Conservation (phyloP, 2,888 invertebrate species). For the Meganola albula region DNA sequence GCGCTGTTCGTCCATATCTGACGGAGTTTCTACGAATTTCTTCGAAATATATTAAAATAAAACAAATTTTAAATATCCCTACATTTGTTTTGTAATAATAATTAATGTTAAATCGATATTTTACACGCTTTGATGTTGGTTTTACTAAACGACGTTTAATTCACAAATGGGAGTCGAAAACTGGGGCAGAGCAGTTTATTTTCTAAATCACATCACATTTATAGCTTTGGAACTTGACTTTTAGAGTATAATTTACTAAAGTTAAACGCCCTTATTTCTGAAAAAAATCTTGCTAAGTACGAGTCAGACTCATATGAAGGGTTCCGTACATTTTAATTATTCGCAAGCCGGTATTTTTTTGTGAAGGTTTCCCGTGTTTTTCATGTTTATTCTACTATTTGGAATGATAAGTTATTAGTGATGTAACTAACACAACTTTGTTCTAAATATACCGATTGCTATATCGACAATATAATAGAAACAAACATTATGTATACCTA, state of each 20-base stretch:
- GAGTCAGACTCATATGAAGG: no score
- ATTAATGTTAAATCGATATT: conserved; percentile 35
- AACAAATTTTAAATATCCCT: conserved; percentile 18
- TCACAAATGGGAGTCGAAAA: conserved; percentile 47
- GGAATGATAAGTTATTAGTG: no score
- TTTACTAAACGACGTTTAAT: conserved; percentile 35
- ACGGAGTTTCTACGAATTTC: conserved; percentile 30
- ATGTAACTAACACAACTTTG: no score
- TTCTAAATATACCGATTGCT: no score
- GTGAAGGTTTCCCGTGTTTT: no score
- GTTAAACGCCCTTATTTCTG: conserved; percentile 18
- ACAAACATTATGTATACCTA: no score
- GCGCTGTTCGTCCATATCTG: conserved; percentile 52
- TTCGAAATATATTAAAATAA: conserved; percentile 20
- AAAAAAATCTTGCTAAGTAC: conserved; percentile 24
- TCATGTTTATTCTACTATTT: no score
- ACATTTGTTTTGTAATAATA: conserved; percentile 16
- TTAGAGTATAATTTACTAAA: conserved; percentile 34
- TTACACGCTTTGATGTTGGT: conserved; percentile 46
- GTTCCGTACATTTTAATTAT: no score
- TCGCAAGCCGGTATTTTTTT: no score
- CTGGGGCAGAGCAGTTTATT: conserved; percentile 53
- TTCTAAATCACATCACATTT: conserved; percentile 51
- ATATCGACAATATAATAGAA: no score
- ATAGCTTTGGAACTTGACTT: conserved; percentile 31